Percentiles rank a stretch among this genome's conserved stretches.
Conservation (phyloP, 2,797 vertebrate genomes). For the Acanthurus leucopareius region DNA sequence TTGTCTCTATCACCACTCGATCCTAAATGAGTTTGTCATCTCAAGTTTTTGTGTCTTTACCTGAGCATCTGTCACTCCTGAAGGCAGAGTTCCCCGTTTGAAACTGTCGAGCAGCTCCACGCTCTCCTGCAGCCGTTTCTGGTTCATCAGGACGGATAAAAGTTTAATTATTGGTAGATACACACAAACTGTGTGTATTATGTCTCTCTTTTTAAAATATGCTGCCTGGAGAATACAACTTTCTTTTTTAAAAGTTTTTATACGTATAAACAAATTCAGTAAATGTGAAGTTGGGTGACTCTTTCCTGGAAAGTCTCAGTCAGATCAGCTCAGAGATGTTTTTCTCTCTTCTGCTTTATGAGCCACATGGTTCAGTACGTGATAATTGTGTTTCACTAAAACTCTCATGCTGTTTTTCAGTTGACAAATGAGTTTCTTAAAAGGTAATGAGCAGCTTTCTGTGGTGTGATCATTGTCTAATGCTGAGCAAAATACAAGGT, state of each 20-base stretch:
- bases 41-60: conserved; percentile 72
- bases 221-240: too few species aligned
- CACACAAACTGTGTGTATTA: too few species aligned
- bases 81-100: conserved; percentile 85
- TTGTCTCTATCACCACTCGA: too few species aligned
- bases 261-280: too few species aligned
- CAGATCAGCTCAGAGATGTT: neutral
- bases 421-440: conserved; percentile 75
- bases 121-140: conserved; percentile 90
- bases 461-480: conserved; percentile 62
- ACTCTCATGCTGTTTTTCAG: conserved; percentile 62
- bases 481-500: conserved; percentile 65
- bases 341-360: neutral
- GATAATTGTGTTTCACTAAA: conserved; percentile 53
- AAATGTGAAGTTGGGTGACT: neutral
- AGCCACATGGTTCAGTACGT: neutral
- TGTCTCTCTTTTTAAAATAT: too few species aligned
- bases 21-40: too few species aligned
- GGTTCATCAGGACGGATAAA: conserved; percentile 27
- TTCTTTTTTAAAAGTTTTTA: too few species aligned
- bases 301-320: neutral
- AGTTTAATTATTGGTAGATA: neutral
- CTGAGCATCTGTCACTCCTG: conserved; percentile 90
- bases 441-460: conserved; percentile 73
- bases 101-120: conserved; percentile 89